Conservation (phyloP, 2,888 invertebrate species). For the Sicus ferrugineus region DNA sequence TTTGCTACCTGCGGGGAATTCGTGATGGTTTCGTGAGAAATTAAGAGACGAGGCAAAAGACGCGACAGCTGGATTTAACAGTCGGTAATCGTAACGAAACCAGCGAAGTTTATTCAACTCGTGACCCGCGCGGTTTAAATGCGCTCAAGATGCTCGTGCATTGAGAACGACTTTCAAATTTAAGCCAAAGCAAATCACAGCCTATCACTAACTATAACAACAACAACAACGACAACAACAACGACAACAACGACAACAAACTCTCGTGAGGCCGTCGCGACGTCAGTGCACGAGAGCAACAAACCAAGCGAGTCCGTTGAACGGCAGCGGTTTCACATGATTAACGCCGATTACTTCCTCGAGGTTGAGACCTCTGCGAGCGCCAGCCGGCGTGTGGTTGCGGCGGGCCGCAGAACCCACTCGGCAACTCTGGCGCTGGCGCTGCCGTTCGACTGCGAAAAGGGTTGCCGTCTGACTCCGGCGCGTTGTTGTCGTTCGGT, state of each 20-base stretch:
- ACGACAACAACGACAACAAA: background rate
- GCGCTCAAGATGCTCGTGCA: background rate
- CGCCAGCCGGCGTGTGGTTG: background rate
- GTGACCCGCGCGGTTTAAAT: background rate
- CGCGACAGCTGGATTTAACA: background rate
- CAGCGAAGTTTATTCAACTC: background rate
- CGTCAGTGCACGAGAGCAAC: background rate
- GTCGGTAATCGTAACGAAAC: background rate
- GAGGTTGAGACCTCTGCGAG: conserved; percentile 10
- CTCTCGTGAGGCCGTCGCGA: background rate
- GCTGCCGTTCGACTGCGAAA: background rate
- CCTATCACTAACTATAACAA: background rate
- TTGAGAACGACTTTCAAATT: conserved; percentile 1
- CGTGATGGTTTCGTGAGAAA: background rate
- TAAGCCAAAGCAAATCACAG: background rate
- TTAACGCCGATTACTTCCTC: conserved; percentile 9
- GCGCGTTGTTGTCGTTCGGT: background rate
- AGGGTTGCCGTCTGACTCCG: conserved; percentile 17
- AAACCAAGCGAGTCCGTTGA: conserved; percentile 7
- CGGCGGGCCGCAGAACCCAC: background rate
- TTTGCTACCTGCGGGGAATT: conserved; percentile 69
- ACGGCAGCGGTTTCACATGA: conserved; percentile 17
- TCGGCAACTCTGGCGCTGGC: conserved; percentile 16
- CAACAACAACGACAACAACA: background rate
- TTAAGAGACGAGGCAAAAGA: background rate